Evolutionary conservation across 1,140 invertebrate genomes (phyloP).

Genomic region (Oryctes rhinoceros): DNA sequence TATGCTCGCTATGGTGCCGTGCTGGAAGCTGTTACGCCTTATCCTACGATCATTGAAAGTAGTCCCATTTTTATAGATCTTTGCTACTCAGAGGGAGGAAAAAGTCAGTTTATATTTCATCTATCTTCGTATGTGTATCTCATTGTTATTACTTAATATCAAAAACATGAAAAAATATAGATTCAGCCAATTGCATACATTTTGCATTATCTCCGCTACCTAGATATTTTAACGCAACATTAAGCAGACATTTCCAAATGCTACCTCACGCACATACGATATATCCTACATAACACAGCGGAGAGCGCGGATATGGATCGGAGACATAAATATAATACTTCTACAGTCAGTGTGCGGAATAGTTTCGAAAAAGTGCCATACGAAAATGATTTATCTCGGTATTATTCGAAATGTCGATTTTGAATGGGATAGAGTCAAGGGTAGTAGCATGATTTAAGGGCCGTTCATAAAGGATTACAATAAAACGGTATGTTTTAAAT

Average conservation of each 20-base stretch:
- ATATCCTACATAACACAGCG: background rate
- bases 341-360: conserved; percentile 7
- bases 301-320: background rate
- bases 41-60: too few relatives aligned
- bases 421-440: conserved; percentile 39
- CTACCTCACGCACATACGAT: conserved; percentile 20
- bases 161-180: background rate
- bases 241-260: conserved; percentile 23
- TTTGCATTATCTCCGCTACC: background rate
- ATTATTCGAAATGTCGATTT: conserved; percentile 32
- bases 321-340: conserved; percentile 36
- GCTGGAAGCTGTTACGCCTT: too few relatives aligned
- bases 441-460: conserved; percentile 42
- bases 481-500: conserved; percentile 55
- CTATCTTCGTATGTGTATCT: too few relatives aligned
- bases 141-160: too few relatives aligned
- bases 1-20: too few relatives aligned
- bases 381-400: conserved; percentile 37
- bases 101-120: too few relatives aligned
- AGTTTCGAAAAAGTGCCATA: conserved; percentile 26
- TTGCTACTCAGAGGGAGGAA: too few relatives aligned
- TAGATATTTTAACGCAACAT: conserved; percentile 35
- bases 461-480: conserved; percentile 40
- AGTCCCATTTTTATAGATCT: too few relatives aligned
- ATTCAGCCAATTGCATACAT: background rate